phyloP scores from a whole-genome alignment of 2,797 vertebrate genomes.

The Echiichthys vipera region DNA sequence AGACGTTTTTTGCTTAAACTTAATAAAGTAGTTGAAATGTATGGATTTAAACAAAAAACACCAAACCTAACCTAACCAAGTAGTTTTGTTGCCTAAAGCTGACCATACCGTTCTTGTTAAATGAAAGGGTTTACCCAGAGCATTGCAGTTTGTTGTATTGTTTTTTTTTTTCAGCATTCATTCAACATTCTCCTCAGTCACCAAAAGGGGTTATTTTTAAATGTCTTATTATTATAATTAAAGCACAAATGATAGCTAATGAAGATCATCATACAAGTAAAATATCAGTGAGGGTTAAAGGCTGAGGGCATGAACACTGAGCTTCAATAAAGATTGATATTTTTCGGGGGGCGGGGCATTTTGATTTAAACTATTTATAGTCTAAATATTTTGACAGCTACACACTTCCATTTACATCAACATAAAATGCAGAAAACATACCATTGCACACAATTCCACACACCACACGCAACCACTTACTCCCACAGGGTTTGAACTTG shows the following conservation, averaged over 20 bases:
- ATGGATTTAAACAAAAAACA: no score
- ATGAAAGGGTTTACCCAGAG: no score
- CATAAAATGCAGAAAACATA: background rate
- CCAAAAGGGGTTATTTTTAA: background rate
- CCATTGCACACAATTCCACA: background rate
- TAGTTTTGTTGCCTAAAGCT: no score
- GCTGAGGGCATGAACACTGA: background rate
- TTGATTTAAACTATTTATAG: background rate
- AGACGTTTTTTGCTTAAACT: no score
- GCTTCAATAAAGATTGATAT: background rate
- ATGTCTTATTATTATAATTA: background rate
- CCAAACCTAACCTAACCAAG: no score
- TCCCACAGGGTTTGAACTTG: conserved; percentile 59
- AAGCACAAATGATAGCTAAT: background rate
- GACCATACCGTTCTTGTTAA: no score
- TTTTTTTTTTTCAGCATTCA: background rate
- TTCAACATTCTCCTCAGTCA: background rate
- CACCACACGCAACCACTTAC: background rate
- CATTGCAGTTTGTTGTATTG: no score
- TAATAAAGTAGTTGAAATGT: no score
- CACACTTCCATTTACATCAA: background rate
- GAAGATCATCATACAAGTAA: background rate
- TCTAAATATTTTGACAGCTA: conserved; percentile 1
- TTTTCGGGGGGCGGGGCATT: background rate
- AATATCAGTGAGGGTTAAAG: background rate